Conservation (phyloP, 2,888 invertebrate genomes). For the Gryllus longicercus region DNA sequence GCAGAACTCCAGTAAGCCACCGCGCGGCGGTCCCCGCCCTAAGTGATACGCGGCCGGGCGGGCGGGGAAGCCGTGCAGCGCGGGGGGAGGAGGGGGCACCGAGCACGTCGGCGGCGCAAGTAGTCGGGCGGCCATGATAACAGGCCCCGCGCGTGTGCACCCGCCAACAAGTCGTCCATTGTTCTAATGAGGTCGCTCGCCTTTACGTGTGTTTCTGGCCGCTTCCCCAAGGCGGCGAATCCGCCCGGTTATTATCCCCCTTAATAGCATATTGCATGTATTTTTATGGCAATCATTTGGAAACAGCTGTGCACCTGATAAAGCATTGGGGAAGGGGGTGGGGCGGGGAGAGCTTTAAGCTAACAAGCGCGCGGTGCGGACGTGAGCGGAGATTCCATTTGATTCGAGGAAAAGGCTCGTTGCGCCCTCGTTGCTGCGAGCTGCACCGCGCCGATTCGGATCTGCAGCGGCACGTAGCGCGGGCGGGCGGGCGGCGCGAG, state of each 20-base stretch:
- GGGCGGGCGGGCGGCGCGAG: not conserved
- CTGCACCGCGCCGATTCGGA: not conserved
- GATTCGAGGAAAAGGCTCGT: not conserved
- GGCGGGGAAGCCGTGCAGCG: too few species aligned
- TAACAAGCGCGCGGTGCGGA: constrained; percentile 7
- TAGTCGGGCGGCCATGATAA: not conserved
- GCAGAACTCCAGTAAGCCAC: too few species aligned
- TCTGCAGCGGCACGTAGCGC: not conserved
- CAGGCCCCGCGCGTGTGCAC: not conserved
- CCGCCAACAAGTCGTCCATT: not conserved
- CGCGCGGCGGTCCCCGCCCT: too few species aligned
- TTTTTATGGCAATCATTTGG: constrained; percentile 17
- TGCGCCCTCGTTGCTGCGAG: constrained; percentile 1
- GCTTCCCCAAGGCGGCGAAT: not conserved
- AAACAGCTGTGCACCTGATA: constrained; percentile 17
- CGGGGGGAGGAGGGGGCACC: too few species aligned
- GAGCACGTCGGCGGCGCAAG: not conserved
- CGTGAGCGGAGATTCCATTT: constrained; percentile 2
- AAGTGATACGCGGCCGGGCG: too few species aligned
- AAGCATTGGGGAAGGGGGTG: not conserved
- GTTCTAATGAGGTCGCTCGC: constrained; percentile 10
- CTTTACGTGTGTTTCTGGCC: constrained; percentile 17
- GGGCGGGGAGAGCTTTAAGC: not conserved
- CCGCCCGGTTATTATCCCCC: constrained; percentile 7
- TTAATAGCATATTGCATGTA: constrained; percentile 5